These are phyloP conservation scores for Marcusenius ussheri DNA, from an alignment of 2,113 vertebrate genomes.

Conservation along the genomic window DNA sequence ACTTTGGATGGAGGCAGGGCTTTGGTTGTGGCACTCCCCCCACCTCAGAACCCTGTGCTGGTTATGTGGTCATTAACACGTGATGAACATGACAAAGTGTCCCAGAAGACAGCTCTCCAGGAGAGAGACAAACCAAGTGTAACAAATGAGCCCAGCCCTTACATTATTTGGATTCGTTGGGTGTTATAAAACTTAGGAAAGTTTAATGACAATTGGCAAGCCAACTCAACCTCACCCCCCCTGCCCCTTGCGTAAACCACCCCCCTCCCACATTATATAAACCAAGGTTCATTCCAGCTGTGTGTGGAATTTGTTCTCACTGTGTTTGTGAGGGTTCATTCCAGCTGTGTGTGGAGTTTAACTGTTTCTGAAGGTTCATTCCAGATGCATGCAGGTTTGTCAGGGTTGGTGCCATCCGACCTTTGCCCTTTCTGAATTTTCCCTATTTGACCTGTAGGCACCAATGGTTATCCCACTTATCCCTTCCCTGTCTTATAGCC, in stretches of 20 bases:
- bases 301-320: background rate
- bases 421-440: too few relatives aligned
- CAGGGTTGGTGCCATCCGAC: too few relatives aligned
- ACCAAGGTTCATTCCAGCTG: background rate
- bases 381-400: background rate
- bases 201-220: too few relatives aligned
- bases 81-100: background rate
- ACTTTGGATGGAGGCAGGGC: constrained; percentile 3
- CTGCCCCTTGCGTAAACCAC: too few relatives aligned
- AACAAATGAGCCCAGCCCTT: too few relatives aligned
- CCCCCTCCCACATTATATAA: background rate
- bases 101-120: background rate
- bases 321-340: background rate
- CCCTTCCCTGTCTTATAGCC: too few relatives aligned
- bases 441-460: too few relatives aligned
- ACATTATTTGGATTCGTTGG: background rate
- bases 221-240: background rate
- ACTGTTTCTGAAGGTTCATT: background rate
- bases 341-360: too few relatives aligned
- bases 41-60: background rate
- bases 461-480: too few relatives aligned
- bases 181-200: background rate
- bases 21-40: background rate
- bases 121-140: too few relatives aligned
- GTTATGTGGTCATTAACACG: background rate